A percentile compares a stretch with the other conserved stretches of the same genome.
Evolutionary conservation across 2,797 vertebrate genomes (phyloP).

Genomic region (Numenius phaeopus): DNA sequence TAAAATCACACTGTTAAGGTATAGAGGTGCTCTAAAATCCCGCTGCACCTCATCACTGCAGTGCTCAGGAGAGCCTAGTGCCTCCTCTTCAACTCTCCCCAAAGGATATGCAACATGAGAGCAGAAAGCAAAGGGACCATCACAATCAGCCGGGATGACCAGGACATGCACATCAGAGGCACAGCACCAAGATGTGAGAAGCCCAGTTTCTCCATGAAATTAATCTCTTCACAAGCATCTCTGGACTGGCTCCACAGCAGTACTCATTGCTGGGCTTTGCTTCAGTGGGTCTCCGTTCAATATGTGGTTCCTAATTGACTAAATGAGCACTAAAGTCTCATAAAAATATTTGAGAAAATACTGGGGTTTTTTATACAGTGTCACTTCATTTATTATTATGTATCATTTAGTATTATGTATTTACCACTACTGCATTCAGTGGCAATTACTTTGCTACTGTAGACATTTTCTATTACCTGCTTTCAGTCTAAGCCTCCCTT

Average conservation of each 20-base stretch:
- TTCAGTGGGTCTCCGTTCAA: background rate
- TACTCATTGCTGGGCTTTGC: background rate
- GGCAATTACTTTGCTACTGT: slow-evolving; percentile 7
- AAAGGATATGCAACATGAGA: background rate
- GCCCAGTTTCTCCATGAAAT: background rate
- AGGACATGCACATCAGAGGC: background rate
- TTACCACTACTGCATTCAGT: background rate
- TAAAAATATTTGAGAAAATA: background rate
- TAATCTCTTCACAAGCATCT: background rate
- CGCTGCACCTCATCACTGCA: background rate
- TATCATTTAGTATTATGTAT: background rate
- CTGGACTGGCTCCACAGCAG: background rate
- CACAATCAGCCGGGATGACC: background rate
- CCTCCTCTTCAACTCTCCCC: background rate
- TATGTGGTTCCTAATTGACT: background rate
- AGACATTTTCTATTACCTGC: slow-evolving; percentile 5
- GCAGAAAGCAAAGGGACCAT: background rate
- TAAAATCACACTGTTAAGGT: background rate
- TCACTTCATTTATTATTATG: background rate
- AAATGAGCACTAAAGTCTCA: background rate
- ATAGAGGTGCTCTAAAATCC: background rate
- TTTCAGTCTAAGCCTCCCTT: background rate
- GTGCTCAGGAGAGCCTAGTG: background rate
- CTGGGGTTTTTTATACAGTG: background rate
- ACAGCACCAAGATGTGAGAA: background rate